phyloP scores from a whole-genome alignment of 2,888 invertebrate species.

The Epiperipatus broadwayi region DNA sequence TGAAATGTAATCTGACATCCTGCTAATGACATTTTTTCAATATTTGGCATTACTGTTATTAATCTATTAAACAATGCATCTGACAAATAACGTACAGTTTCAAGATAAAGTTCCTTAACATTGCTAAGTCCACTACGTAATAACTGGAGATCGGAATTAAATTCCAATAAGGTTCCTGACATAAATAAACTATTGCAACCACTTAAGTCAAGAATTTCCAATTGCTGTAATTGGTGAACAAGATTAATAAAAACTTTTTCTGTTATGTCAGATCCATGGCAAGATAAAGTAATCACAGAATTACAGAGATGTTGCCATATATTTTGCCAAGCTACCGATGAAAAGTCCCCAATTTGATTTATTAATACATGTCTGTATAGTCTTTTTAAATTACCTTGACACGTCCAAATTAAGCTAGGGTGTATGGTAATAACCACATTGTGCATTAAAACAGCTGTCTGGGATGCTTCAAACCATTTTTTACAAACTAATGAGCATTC shows the following conservation, averaged over 20 bases:
- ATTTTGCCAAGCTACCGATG: constrained; percentile 19
- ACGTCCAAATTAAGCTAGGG: no score
- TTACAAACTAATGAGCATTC: constrained; percentile 43
- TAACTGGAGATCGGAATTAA: constrained; percentile 32
- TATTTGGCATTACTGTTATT: constrained; percentile 38
- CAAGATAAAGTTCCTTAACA: constrained; percentile 40
- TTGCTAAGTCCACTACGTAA: constrained; percentile 23
- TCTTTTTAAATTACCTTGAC: no score
- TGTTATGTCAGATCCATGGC: constrained; percentile 24
- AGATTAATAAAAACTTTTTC: constrained; percentile 23
- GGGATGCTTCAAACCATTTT: constrained; percentile 46
- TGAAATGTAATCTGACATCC: constrained; percentile 52
- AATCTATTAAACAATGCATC: constrained; percentile 51
- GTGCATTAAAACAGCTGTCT: constrained; percentile 38
- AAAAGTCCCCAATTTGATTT: no score
- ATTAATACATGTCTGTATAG: no score
- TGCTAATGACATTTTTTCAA: constrained; percentile 43
- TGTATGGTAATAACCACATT: constrained; percentile 35
- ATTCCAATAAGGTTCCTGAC: constrained; percentile 47
- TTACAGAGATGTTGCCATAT: constrained; percentile 21
- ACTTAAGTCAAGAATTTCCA: constrained; percentile 40
- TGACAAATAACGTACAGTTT: constrained; percentile 48
- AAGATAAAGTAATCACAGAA: constrained; percentile 21
- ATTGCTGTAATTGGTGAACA: constrained; percentile 26
- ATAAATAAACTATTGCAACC: constrained; percentile 50